Evolutionary conservation across 2,888 invertebrate genomes (phyloP), one percentile per base, ranked within the genome.

Genomic region (Diachrysia chrysitis): DNA sequence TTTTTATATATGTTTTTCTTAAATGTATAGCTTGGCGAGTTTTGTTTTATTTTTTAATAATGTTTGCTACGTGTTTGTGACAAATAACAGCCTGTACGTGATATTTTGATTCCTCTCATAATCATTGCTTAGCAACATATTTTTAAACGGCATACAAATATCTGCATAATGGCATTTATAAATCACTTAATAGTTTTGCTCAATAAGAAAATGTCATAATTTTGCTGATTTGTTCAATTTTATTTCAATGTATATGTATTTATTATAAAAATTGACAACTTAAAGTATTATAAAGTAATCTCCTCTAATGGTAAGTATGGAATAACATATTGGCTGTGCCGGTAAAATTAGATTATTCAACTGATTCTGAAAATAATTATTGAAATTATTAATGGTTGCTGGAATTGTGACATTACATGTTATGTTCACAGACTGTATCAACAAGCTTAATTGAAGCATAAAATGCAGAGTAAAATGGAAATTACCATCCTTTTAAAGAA

Each of bases 271-370:
- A 68, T 69, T 73, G 73, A 79, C 80, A 83, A 81, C 78, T 78
- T 78, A 80, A 87, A 87, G 85, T 88, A 88, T 88, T 88, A 85
- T 84, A 83, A 76, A 81, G 79, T 83, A 84, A 83, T 83, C 69
- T 83, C 69, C 69, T 83, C 69, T 85, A 86, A 86, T 82, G 83
- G 87, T 89, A 89, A 88, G 89, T 86, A 87, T 81, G 87, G 85
- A 92, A 89, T 89, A 89, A 86, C 88, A 89, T 86, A 85, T 88
- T 92, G 93, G 93, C 93, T 93, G 93, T 93, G 93, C 89, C 74
- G 85, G 87, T 85, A 85, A 81, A 79, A 75, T 63, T 87, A 86
- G 79, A 83, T 71, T 58, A 79, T 66, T 77, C 73, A 75, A 76
- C 60, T 78, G 78, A 82, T 80, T 83, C 71, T 79, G 70, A 81